These are phyloP conservation scores for Diarsia dahlii DNA, from an alignment of 2,888 invertebrate species.

Conservation along the genomic window DNA sequence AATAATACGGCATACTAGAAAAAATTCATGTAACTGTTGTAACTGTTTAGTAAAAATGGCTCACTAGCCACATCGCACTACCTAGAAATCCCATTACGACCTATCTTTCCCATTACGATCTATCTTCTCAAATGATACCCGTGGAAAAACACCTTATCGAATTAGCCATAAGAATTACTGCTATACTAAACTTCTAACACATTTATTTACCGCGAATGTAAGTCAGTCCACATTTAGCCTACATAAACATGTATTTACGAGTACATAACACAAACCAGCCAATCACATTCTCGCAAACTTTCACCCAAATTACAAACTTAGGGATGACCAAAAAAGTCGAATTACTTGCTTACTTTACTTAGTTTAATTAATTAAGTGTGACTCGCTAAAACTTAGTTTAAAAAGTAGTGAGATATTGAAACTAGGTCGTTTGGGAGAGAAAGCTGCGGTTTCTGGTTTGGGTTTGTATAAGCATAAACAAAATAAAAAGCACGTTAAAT, in stretches of 20 bases:
- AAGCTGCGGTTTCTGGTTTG: not conserved
- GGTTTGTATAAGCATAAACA: not conserved
- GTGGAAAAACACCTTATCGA: constrained; percentile 6
- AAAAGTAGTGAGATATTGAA: not conserved
- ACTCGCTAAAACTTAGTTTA: constrained; percentile 67
- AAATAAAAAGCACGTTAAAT: not conserved
- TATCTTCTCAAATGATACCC: too few relatives aligned
- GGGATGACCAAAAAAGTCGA: constrained; percentile 46
- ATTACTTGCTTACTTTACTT: constrained; percentile 41
- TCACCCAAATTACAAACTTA: constrained; percentile 48
- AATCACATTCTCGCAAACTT: constrained; percentile 37
- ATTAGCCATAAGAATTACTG: constrained; percentile 26
- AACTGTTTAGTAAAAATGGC: not conserved
- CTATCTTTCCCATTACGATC: not conserved
- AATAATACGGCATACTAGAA: not conserved
- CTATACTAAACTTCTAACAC: constrained; percentile 26
- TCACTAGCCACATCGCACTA: not conserved
- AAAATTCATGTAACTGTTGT: not conserved
- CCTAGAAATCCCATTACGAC: not conserved
- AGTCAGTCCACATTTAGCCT: constrained; percentile 32
- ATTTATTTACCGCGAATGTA: constrained; percentile 39
- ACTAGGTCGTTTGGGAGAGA: not conserved
- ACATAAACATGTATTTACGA: constrained; percentile 50
- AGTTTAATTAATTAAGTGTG: constrained; percentile 58
- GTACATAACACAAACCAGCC: constrained; percentile 37